Evolutionary conservation across 2,888 invertebrate species (phyloP).

Genomic region (Epicampocera succincta): DNA sequence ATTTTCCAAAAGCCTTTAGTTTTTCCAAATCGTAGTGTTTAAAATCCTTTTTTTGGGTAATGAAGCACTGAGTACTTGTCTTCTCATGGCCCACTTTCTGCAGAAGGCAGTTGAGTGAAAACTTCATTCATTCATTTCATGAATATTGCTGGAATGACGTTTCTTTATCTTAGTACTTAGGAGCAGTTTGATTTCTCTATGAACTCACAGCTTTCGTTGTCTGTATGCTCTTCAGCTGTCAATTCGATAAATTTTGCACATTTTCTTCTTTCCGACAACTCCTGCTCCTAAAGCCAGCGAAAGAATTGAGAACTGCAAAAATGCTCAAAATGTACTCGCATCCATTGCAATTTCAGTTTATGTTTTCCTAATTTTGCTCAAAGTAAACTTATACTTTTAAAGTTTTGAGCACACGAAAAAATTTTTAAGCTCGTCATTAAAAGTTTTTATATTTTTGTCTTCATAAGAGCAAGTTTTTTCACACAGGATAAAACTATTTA

Average conservation of each 20-base stretch:
- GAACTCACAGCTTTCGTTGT: too few relatives aligned
- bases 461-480: conserved; percentile 34
- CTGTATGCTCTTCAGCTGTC: too few relatives aligned
- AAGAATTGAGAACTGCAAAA: conserved; percentile 34
- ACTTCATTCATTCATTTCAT: too few relatives aligned
- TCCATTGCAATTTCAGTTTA: conserved; percentile 37
- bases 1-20: conserved; percentile 11
- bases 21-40: conserved; percentile 9
- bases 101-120: too few relatives aligned
- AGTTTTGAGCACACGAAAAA: conserved; percentile 58
- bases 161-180: too few relatives aligned
- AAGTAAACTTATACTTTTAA: conserved; percentile 60
- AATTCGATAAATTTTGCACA: neutral
- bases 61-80: too few relatives aligned
- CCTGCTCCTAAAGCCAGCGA: conserved; percentile 29
- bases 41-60: neutral
- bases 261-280: neutral
- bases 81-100: too few relatives aligned
- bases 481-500: conserved; percentile 1
- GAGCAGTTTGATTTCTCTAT: too few relatives aligned
- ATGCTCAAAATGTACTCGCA: conserved; percentile 9
- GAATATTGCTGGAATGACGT: too few relatives aligned
- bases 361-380: conserved; percentile 11
- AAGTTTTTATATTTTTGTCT: conserved; percentile 54
- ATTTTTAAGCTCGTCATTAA: conserved; percentile 65